phyloP scores from a whole-genome alignment of 2,113 vertebrate genomes.

The Elaphurus davidianus region DNA sequence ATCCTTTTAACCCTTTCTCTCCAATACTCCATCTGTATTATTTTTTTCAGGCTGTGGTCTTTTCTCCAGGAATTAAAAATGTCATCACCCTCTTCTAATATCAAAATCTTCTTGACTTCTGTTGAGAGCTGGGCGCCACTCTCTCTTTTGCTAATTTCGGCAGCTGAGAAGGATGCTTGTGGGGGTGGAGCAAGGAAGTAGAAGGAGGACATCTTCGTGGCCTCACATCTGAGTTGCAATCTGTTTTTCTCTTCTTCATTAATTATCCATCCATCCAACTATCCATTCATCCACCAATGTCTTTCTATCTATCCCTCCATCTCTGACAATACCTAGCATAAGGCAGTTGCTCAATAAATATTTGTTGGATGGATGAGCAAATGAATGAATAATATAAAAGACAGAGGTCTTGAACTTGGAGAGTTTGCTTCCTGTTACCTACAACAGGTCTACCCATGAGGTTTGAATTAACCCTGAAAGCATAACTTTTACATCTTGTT shows the following conservation, averaged over 20 bases:
- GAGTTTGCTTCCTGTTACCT: not conserved
- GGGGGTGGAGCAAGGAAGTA: not conserved
- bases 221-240: not conserved
- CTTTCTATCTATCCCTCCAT: not conserved
- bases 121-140: not conserved
- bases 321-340: not conserved
- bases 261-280: not conserved
- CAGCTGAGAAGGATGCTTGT: not conserved
- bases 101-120: not conserved
- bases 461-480: not conserved
- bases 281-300: not conserved
- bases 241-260: not conserved
- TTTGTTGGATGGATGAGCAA: not conserved
- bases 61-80: not conserved
- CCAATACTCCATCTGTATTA: rapidly evolving
- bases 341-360: not conserved
- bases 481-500: not conserved
- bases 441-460: not conserved
- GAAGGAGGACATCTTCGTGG: not conserved
- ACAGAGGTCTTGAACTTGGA: not conserved
- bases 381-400: not conserved
- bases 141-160: not conserved
- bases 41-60: not conserved
- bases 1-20: not conserved
- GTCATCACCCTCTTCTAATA: not conserved